phyloP scores from a whole-genome alignment of 1,140 invertebrate genomes.

The Araneus ventricosus region DNA sequence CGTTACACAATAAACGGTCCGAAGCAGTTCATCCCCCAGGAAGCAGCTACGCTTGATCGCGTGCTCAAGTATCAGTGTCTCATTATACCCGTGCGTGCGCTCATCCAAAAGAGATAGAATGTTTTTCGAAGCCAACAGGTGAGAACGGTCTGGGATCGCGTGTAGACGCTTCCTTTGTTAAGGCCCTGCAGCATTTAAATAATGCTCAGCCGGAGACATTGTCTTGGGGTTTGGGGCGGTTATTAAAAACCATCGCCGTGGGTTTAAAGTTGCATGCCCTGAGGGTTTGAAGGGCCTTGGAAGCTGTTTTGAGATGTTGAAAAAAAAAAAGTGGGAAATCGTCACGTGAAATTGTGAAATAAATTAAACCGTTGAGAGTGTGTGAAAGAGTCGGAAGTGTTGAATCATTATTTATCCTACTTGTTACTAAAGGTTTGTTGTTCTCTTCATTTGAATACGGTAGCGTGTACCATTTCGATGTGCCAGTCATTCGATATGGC shows the following conservation, averaged over 20 bases:
- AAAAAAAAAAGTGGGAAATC: too few relatives aligned
- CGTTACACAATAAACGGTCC: background rate
- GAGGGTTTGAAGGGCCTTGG: background rate
- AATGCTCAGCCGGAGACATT: background rate
- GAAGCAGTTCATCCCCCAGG: background rate
- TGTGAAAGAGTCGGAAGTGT: too few relatives aligned
- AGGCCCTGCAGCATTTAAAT: background rate
- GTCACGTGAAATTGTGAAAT: too few relatives aligned
- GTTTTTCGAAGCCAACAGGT: background rate
- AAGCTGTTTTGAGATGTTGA: background rate
- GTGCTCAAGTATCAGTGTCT: background rate
- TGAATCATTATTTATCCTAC: too few relatives aligned
- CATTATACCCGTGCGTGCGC: background rate
- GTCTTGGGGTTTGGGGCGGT: background rate
- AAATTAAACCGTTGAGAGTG: too few relatives aligned
- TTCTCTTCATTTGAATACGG: too few relatives aligned
- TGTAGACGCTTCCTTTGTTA: background rate
- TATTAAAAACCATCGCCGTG: background rate
- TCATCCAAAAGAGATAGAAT: slow-evolving; percentile 6
- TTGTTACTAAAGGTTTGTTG: too few relatives aligned
- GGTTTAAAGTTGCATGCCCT: background rate
- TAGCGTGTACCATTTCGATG: too few relatives aligned
- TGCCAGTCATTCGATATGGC: too few relatives aligned
- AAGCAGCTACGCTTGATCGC: background rate
- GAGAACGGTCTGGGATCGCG: background rate